Conservation (phyloP, 2,113 vertebrate species). For the Pseudonaja textilis region DNA sequence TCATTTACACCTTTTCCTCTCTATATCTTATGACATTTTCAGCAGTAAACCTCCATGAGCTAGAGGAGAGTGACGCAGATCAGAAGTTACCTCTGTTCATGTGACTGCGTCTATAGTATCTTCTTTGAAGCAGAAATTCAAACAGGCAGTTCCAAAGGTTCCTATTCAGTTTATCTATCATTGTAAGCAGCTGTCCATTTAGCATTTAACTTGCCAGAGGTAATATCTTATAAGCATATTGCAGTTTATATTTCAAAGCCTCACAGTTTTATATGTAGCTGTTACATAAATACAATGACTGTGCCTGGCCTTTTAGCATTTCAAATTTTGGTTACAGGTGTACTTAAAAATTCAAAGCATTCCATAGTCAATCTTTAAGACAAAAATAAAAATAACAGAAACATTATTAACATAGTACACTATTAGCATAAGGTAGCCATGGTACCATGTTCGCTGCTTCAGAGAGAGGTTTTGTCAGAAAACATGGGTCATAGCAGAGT, state of each 20-base stretch:
- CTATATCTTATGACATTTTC: slow-evolving; percentile 19
- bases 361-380: neutral
- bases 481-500: neutral
- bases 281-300: neutral
- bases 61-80: slow-evolving; percentile 7
- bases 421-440: neutral
- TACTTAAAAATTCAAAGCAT: neutral
- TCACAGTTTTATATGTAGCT: neutral
- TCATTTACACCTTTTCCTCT: slow-evolving; percentile 2
- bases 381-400: neutral
- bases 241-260: neutral
- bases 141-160: neutral
- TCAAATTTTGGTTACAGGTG: neutral
- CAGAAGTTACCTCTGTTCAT: neutral
- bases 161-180: neutral
- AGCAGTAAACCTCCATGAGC: neutral
- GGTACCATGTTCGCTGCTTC: neutral
- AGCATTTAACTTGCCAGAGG: neutral
- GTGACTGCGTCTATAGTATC: neutral
- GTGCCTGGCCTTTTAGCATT: neutral
- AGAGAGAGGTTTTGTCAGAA: neutral
- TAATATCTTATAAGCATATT: neutral
- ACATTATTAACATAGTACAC: neutral
- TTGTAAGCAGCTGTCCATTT: neutral
- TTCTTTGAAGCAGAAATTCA: slow-evolving; percentile 5